These are phyloP conservation scores for Mesocricetus auratus DNA, from an alignment of 2,113 vertebrate species.

Conservation along the genomic window DNA sequence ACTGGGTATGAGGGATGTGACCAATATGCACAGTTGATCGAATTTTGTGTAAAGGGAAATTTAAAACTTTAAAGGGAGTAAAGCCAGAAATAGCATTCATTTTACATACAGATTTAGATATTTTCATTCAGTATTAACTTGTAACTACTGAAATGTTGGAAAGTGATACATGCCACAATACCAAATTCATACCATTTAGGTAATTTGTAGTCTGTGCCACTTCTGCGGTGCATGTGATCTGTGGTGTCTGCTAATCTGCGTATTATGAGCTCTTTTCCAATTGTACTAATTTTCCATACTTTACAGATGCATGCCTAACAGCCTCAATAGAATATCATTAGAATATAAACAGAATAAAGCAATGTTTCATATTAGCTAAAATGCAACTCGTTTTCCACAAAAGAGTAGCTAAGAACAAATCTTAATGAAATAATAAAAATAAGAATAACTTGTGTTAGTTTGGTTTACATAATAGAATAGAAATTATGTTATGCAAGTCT, in stretches of 20 bases:
- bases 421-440: neutral
- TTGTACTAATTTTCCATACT: neutral
- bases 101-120: neutral
- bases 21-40: neutral
- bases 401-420: neutral
- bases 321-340: neutral
- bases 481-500: neutral
- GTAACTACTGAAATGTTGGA: neutral
- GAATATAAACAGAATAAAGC: neutral
- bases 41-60: neutral
- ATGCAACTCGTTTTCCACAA: neutral
- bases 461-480: neutral
- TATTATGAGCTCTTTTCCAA: neutral
- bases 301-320: neutral
- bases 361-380: neutral
- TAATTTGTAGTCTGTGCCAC: neutral
- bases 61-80: neutral
- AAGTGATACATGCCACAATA: neutral
- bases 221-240: neutral
- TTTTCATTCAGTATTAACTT: neutral
- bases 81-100: neutral
- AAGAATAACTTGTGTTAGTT: neutral
- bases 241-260: neutral
- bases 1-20: neutral
- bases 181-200: neutral